Conservation (phyloP, 2,113 vertebrate genomes). For the Butastur rufipennis region DNA sequence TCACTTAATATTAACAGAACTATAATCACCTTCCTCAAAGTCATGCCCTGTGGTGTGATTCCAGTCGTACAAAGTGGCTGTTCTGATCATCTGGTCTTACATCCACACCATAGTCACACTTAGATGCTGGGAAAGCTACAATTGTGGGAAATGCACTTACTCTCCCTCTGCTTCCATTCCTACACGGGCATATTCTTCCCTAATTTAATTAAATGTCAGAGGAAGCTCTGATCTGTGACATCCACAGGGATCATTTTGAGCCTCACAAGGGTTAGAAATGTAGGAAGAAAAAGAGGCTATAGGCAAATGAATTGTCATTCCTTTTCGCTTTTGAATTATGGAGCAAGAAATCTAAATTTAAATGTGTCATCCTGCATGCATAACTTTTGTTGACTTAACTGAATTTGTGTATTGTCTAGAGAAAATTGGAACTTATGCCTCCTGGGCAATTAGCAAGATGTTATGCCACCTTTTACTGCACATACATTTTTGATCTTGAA, state of each 20-base stretch:
- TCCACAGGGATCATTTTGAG: neutral
- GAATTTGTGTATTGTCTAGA: neutral
- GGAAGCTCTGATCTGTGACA: neutral
- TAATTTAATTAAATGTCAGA: neutral
- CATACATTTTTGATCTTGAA: neutral
- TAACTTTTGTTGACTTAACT: neutral
- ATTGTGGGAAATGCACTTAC: neutral
- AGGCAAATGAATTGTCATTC: neutral
- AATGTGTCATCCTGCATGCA: neutral
- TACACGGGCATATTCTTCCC: neutral
- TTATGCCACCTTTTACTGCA: neutral
- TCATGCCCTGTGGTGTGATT: neutral
- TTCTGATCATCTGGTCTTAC: neutral
- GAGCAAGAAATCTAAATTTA: conserved; percentile 4
- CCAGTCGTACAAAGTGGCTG: neutral
- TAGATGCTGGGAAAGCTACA: neutral
- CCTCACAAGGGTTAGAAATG: neutral
- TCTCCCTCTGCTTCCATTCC: neutral
- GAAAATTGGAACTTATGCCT: conserved; percentile 2
- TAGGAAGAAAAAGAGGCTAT: neutral
- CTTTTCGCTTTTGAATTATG: neutral
- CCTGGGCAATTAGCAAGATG: neutral
- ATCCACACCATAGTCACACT: neutral
- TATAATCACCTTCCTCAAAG: neutral
- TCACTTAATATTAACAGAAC: neutral